Conservation (phyloP, 2,888 invertebrate genomes). For the Maniola hyperantus region DNA sequence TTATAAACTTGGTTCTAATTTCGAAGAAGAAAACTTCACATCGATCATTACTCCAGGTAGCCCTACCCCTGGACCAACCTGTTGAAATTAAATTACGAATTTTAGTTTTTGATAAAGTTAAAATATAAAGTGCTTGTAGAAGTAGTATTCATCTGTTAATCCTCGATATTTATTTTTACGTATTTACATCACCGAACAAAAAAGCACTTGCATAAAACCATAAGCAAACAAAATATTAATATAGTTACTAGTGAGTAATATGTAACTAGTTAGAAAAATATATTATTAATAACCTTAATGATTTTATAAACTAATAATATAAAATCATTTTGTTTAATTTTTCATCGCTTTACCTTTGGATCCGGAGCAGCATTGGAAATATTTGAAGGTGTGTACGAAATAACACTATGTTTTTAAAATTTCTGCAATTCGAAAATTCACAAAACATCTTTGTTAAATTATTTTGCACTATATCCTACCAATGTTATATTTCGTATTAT, state of each 20-base stretch:
- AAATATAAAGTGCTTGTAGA: background rate
- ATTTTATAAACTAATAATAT: constrained; percentile 10
- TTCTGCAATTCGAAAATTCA: background rate
- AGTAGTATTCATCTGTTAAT: background rate
- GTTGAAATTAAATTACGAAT: too few species aligned
- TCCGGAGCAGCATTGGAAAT: constrained; percentile 89
- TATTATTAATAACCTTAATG: background rate
- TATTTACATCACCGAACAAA: background rate
- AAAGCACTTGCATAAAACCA: constrained; percentile 23
- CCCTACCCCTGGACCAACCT: too few species aligned
- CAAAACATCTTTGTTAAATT: background rate
- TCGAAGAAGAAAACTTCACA: too few species aligned
- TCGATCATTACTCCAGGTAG: too few species aligned
- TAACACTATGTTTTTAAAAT: background rate
- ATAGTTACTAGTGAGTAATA: too few species aligned
- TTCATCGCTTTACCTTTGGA: constrained; percentile 70
- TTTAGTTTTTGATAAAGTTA: background rate
- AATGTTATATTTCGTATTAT: background rate
- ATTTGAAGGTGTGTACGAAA: constrained; percentile 87
- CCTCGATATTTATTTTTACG: background rate
- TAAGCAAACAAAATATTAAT: constrained; percentile 25
- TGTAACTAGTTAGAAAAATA: background rate
- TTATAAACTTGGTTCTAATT: background rate
- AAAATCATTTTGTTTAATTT: constrained; percentile 46
- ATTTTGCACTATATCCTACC: background rate